Base-by-base conservation (phyloP, 2,113 vertebrate species). In the Benitochromis conjunctus region DNA sequence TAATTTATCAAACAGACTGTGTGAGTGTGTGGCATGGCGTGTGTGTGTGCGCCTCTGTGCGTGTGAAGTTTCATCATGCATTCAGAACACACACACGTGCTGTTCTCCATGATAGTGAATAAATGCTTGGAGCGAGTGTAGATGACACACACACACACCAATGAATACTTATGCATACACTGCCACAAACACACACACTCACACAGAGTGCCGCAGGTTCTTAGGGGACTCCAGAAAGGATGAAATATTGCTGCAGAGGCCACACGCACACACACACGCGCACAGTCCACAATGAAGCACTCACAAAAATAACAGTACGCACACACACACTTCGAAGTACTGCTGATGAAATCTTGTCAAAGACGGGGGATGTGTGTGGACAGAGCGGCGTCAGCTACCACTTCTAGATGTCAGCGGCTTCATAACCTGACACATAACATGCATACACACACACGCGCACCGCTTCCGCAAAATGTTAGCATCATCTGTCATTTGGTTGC, bases 201-300 rank as follows among this genome's bases (percentile, higher is more conserved):
- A 53, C 83, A 85, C 56, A 78, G 60, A 80, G 79, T 88, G 80
- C 26, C 11, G 78, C 79, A 82, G 62, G 77, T 82, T 90, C 51
- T 91, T 88, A 53, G 41, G 76, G 86, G 89, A 90, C 80, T 83
- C 76, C 24, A n/a, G 79, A 89, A 83, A 88, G 77, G 81, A 90
- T 90, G 88, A 92, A 88, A 88, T 90, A 90, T 90, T 87, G 80
- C 91, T 83, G 87, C 86, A 81, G 88, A 88, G 84, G 87, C 80
- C 88, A 88, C 90, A 88, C 56, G 5, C 29, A 29, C 18, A 36
- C 60, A 38, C 4, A 2, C 88, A 86, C 82, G 85, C 64, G 66
- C 56, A 64, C 64, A 83, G 81, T 41, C 77, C 26, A 79, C 53
- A 71, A 8, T 0, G 4, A 71, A 46, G 34, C 46, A 4, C 51